Evolutionary conservation across 2,888 invertebrate species (phyloP).

Genomic region (Iphiclides podalirius): DNA sequence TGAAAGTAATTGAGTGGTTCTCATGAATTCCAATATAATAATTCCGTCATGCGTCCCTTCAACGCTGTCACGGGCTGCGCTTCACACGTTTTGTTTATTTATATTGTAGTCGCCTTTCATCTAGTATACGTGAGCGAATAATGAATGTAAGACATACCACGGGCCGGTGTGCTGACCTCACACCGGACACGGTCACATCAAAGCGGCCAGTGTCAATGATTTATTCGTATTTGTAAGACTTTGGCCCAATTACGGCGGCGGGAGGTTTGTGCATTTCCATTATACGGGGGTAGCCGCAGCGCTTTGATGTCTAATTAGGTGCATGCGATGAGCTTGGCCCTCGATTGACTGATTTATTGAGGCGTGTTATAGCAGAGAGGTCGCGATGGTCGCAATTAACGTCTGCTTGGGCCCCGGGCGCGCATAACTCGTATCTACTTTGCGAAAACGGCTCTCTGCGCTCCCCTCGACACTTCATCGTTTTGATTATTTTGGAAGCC

Average conservation of each 20-base stretch:
- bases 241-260: constrained; percentile 67
- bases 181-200: constrained; percentile 72
- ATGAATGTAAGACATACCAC: constrained; percentile 73
- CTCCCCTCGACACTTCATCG: not conserved
- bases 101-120: constrained; percentile 74
- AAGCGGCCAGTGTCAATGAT: constrained; percentile 63
- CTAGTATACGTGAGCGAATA: constrained; percentile 75
- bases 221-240: constrained; percentile 71
- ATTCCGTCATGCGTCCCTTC: constrained; percentile 60
- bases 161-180: constrained; percentile 60
- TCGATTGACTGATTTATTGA: constrained; percentile 60
- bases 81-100: constrained; percentile 73
- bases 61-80: constrained; percentile 52
- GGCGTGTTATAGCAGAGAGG: constrained; percentile 1
- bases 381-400: constrained; percentile 13
- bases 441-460: constrained; percentile 2
- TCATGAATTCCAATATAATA: constrained; percentile 62
- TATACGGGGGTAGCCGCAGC: constrained; percentile 62
- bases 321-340: constrained; percentile 42
- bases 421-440: constrained; percentile 1
- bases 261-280: constrained; percentile 69
- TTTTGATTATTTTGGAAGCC: not conserved
- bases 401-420: constrained; percentile 2
- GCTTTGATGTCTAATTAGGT: constrained; percentile 75
- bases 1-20: constrained; percentile 50